Base-by-base conservation (phyloP, 2,797 vertebrate genomes). In the Moxostoma hubbsi region DNA sequence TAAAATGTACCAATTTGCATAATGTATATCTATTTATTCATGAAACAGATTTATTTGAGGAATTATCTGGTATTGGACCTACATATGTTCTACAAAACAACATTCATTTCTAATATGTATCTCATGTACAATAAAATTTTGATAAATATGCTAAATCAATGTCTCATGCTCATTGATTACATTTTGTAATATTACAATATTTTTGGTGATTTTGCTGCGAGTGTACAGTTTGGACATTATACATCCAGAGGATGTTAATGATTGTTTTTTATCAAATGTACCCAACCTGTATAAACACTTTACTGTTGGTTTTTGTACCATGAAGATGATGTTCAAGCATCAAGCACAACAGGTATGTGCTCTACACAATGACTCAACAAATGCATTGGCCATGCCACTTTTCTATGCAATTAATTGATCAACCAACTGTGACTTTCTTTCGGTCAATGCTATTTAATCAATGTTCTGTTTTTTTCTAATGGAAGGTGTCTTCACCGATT, bases 1-100 rank as follows among this genome's bases (percentile, higher is more conserved):
- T 80, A 59, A 79, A 47, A 77, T 61, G 49, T 86, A 49, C 50
- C 73, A 80, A 86, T 83, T 77, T 84, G 82, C 90, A 86, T 90
- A 87, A 86, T 85, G 88, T 89, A 81, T 85, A 67, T 85, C 61
- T 91, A 89, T 92, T 92, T 89, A 91, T 89, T 90, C 85, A 86
- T 86, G 70, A 88, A 88, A 83, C 85, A 88, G 83, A 89, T 90
- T 90, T 90, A 85, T 87, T 90, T 89, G 85, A 84, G 79, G 84
- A 89, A 85, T 64, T 24, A 49, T 83, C 85, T 86, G 88, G 79
- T 88, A 73, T 88, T 87, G 87, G 86, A 90, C 83, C 83, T 81
- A 69, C 82, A 81, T 72, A 87, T 85, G 83, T 81, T 82, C 74
- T 81, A 83, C 82, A 73, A 36, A 79, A 81, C 66, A 73, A 82